Base-by-base conservation (phyloP, 2,113 vertebrate genomes). In the Polypterus bichir region DNA sequence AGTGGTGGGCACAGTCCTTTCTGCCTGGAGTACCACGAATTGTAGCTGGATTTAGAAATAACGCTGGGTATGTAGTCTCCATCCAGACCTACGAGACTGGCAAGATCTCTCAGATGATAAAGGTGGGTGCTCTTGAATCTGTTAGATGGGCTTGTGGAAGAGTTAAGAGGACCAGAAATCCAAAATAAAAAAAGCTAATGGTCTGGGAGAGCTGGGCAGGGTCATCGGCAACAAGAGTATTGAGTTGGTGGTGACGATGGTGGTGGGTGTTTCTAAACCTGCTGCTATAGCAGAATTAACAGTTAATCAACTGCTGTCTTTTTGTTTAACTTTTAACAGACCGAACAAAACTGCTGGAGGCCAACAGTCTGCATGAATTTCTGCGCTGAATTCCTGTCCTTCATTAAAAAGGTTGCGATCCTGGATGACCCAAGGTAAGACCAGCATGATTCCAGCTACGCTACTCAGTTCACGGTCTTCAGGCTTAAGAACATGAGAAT, bases 1-100 rank as follows among this genome's bases (percentile, higher is more conserved):
- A 95, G 60, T 95, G 92, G 92, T 95, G 92, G 92, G 90, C 91
- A 3, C 92, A 95, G 82, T 94, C 91, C 0, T 95, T 95, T 66
- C 86, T 95, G 46, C 89, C 83, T 0, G 92, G 91, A 2, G 89
- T 95, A 59, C 91, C 91, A 1, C 81, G 79, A 4, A 83, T 95
- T 1, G 77, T 93, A 0, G 89, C 90, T 4, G 92, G 92, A 10
- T 94, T 94, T 71, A 84, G 89, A 54, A 86, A 89, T 72, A 79
- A 85, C 1, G 82, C 89, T 3, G 91, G 92, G 49, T 71, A 79
- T 0, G 77, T 94, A 4, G 85, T 86, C 9, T 77, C 81, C 1
- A 59, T 91, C 44, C 86, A 91, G 77, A 89, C 86, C 6, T 89
- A 89, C 59, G 79, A 80, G 62, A 86, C 87, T 65, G 88, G 89